phyloP scores from a whole-genome alignment of 1,140 invertebrate species.

The Cotesia chilonis region DNA sequence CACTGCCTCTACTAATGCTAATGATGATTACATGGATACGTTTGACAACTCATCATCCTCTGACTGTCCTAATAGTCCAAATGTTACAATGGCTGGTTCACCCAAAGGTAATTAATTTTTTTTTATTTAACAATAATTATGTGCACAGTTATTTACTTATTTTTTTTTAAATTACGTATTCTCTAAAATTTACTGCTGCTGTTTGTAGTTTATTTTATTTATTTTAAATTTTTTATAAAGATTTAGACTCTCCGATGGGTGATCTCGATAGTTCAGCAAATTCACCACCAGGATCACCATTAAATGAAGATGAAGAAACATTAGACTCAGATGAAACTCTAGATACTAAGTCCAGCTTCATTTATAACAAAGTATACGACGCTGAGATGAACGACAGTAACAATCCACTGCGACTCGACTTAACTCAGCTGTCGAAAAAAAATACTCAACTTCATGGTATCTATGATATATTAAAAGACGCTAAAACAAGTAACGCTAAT shows the following conservation, averaged over 20 bases:
- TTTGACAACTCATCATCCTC: constrained; percentile 53
- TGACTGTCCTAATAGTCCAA: constrained; percentile 58
- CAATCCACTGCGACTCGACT: constrained; percentile 42
- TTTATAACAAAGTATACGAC: constrained; percentile 55
- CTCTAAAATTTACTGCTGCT: neutral
- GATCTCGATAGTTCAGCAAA: constrained; percentile 58
- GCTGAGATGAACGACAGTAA: constrained; percentile 21
- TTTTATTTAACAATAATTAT: neutral
- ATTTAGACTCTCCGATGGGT: constrained; percentile 51
- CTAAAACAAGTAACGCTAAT: constrained; percentile 74
- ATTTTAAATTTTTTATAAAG: constrained; percentile 24
- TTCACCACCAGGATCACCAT: constrained; percentile 52
- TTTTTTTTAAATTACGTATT: constrained; percentile 2
- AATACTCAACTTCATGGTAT: constrained; percentile 52
- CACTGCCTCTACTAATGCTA: constrained; percentile 39
- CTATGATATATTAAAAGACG: constrained; percentile 72
- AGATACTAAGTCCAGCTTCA: constrained; percentile 55
- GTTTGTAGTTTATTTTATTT: neutral
- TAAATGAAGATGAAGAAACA: constrained; percentile 56
- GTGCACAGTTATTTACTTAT: neutral
- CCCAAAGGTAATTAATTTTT: constrained; percentile 50
- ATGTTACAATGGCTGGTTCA: constrained; percentile 59
- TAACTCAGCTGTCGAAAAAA: constrained; percentile 50
- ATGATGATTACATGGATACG: constrained; percentile 51
- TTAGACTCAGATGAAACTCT: constrained; percentile 57